These are phyloP conservation scores for Morelia viridis DNA, from an alignment of 2,797 vertebrate genomes.

Conservation along the genomic window DNA sequence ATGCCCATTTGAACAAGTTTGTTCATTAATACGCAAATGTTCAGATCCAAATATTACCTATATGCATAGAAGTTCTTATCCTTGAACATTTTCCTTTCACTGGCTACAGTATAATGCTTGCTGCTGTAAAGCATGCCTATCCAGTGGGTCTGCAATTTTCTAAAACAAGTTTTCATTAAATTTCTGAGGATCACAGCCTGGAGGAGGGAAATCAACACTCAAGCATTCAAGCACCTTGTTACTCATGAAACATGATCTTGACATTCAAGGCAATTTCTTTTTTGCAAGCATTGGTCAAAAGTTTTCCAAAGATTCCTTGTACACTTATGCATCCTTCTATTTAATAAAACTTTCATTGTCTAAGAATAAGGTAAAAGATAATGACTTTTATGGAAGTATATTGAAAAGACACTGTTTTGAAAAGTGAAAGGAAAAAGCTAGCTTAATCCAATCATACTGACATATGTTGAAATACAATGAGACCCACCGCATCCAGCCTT, in stretches of 20 bases:
- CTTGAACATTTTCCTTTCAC: background rate
- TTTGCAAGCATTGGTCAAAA: background rate
- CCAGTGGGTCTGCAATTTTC: background rate
- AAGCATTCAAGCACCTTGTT: background rate
- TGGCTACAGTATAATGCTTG: background rate
- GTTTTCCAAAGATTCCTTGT: background rate
- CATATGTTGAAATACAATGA: conserved; percentile 6
- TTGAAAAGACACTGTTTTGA: background rate
- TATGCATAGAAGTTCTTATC: background rate
- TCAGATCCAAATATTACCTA: background rate
- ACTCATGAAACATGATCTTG: background rate
- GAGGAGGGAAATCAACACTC: background rate
- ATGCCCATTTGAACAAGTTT: background rate
- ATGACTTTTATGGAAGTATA: background rate
- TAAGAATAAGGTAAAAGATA: background rate
- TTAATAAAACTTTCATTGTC: background rate
- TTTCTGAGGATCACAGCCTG: background rate
- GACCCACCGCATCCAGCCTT: background rate
- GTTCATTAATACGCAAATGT: background rate
- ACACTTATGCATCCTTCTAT: background rate
- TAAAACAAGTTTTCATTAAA: background rate
- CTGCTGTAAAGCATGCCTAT: background rate
- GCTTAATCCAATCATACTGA: conserved; percentile 1
- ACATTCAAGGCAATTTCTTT: background rate
- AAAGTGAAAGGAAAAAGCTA: background rate